These are phyloP conservation scores for Microtus oregoni DNA, from an alignment of 2,113 vertebrate genomes.

Conservation along the genomic window DNA sequence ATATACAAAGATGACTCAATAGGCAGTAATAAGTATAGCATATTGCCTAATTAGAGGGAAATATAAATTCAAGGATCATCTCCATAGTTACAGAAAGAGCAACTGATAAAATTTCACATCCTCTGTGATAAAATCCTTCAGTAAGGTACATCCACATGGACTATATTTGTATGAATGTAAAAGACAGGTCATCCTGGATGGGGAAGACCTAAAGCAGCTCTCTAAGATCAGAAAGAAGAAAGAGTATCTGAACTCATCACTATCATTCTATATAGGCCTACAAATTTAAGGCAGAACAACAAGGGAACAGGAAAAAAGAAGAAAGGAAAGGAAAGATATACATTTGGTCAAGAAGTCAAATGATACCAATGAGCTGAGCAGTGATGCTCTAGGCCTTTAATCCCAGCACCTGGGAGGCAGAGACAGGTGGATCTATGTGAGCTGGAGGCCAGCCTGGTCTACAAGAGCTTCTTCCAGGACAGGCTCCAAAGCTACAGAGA, in stretches of 20 bases:
- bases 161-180: too few relatives aligned
- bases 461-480: too few relatives aligned
- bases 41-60: not conserved
- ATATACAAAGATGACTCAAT: not conserved
- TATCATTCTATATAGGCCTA: not conserved
- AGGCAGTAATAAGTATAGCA: not conserved
- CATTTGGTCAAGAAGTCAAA: not conserved
- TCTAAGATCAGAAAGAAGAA: not conserved
- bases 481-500: too few relatives aligned
- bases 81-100: not conserved
- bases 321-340: not conserved
- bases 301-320: not conserved
- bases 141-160: not conserved
- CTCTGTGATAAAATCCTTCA: not conserved
- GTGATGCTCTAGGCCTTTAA: too few relatives aligned
- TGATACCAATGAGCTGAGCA: too few relatives aligned
- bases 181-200: not conserved
- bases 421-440: too few relatives aligned
- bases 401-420: too few relatives aligned
- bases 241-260: not conserved
- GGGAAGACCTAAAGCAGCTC: not conserved
- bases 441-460: too few relatives aligned
- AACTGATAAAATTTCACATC: not conserved
- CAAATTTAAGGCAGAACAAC: not conserved
- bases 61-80: not conserved